A percentile compares a stretch with the other conserved stretches of the same genome.
These are phyloP conservation scores for Drosophila chauvacae DNA, from an alignment of 1,140 invertebrate species.

Conservation along the genomic window DNA sequence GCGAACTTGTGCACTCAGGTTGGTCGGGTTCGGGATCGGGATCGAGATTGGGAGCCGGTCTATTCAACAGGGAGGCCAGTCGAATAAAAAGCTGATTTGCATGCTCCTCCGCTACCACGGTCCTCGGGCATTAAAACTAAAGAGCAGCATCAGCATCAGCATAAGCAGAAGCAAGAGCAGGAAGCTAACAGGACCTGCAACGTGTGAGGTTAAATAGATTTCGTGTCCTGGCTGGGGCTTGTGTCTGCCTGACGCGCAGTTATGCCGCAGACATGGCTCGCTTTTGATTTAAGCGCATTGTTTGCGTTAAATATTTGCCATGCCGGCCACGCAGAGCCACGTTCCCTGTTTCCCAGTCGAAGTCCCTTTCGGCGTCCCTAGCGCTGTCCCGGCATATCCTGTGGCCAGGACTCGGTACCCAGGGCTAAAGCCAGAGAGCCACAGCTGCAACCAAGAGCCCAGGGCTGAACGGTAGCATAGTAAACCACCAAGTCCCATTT, in stretches of 20 bases:
- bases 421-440: slow-evolving; percentile 30
- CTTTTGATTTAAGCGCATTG: slow-evolving; percentile 82
- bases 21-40: slow-evolving; percentile 16
- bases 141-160: slow-evolving; percentile 55
- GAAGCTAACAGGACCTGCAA: slow-evolving; percentile 19
- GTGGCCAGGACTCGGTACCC: slow-evolving; percentile 8
- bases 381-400: slow-evolving; percentile 9
- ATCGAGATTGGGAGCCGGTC: slow-evolving; percentile 22
- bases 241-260: slow-evolving; percentile 64
- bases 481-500: slow-evolving; percentile 14
- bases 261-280: slow-evolving; percentile 77
- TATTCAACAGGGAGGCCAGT: slow-evolving; percentile 56
- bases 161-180: slow-evolving; percentile 1
- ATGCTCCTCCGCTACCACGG: slow-evolving; percentile 36
- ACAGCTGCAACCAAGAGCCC: slow-evolving; percentile 60
- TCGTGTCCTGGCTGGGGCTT: slow-evolving; percentile 24
- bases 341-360: slow-evolving; percentile 36
- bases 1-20: slow-evolving; percentile 55
- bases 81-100: slow-evolving; percentile 74
- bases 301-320: slow-evolving; percentile 80
- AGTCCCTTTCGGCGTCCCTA: not conserved
- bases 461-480: slow-evolving; percentile 22
- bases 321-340: slow-evolving; percentile 76
- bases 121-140: slow-evolving; percentile 66
- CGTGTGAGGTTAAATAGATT: slow-evolving; percentile 64